phyloP scores from a whole-genome alignment of 37 sponge, comb jelly and placozoan species.

The Cliona cf. orientalis region DNA sequence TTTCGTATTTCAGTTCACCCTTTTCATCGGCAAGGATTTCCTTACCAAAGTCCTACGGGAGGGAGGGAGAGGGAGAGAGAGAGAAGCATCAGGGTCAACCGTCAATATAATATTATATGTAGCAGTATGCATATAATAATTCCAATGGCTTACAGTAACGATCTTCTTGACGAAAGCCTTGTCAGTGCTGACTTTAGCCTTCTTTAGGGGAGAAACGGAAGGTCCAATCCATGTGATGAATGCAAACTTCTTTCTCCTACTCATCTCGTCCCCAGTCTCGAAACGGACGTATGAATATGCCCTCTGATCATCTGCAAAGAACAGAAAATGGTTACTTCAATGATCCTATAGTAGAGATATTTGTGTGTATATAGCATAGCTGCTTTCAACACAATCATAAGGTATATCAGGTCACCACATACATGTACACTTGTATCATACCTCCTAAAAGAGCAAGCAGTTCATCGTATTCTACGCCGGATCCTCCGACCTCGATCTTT shows the following conservation, averaged over 20 bases:
- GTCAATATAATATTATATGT: background rate
- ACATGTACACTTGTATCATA: background rate
- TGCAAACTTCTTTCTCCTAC: constrained; percentile 90
- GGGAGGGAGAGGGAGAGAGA: background rate
- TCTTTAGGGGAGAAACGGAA: constrained; percentile 81
- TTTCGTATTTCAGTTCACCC: constrained; percentile 61
- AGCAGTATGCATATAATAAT: background rate
- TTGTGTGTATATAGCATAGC: background rate
- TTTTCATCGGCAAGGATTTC: constrained; percentile 84
- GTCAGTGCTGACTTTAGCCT: constrained; percentile 95
- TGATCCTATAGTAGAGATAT: too few species aligned
- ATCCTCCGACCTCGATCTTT: constrained; percentile 5
- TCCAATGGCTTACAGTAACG: constrained; percentile 46
- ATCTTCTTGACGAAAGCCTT: constrained; percentile 91
- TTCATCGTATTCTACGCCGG: constrained; percentile 51
- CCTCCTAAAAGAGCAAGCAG: constrained; percentile 38
- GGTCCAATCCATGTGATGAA: constrained; percentile 96
- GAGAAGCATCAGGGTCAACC: background rate
- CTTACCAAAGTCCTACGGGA: constrained; percentile 70
- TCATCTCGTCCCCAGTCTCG: constrained; percentile 97
- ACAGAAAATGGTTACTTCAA: too few species aligned
- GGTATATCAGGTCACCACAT: background rate
- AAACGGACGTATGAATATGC: constrained; percentile 72
- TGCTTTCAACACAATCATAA: background rate
- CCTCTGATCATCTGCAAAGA: constrained; percentile 64